A percentile compares a stretch with the other conserved stretches of the same genome.
Conservation (phyloP, 1,140 invertebrate genomes). For the Micrasema longulum region DNA sequence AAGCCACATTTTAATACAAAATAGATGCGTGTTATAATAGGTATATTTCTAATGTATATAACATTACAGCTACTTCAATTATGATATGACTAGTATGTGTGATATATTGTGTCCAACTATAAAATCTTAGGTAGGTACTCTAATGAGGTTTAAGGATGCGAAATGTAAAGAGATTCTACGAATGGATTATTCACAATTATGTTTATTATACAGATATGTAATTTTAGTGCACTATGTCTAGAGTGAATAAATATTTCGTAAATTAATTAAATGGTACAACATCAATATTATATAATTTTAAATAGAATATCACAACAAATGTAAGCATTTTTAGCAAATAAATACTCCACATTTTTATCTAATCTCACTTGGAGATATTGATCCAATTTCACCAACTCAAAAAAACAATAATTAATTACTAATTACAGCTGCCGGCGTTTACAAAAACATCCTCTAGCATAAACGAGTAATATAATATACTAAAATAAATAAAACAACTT, state of each 20-base stretch:
- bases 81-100: slow-evolving; percentile 9
- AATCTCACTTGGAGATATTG: too few species aligned
- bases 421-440: too few species aligned
- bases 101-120: slow-evolving; percentile 1
- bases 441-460: too few species aligned
- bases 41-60: too few species aligned
- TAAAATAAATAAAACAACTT: too few species aligned
- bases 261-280: slow-evolving; percentile 5
- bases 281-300: slow-evolving; percentile 20
- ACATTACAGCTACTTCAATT: too few species aligned
- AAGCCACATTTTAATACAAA: too few species aligned
- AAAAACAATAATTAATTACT: too few species aligned
- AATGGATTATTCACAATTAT: slow-evolving; percentile 6
- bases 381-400: too few species aligned
- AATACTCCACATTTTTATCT: slow-evolving; percentile 21
- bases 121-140: not conserved
- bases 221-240: not conserved
- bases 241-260: not conserved
- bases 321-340: slow-evolving; percentile 40
- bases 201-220: slow-evolving; percentile 16
- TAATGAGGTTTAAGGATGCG: not conserved
- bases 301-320: slow-evolving; percentile 38
- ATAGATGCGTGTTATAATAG: too few species aligned
- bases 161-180: not conserved
- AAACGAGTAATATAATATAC: too few species aligned